Conservation (phyloP, 1,140 invertebrate genomes). For the Bombus breviceps region DNA sequence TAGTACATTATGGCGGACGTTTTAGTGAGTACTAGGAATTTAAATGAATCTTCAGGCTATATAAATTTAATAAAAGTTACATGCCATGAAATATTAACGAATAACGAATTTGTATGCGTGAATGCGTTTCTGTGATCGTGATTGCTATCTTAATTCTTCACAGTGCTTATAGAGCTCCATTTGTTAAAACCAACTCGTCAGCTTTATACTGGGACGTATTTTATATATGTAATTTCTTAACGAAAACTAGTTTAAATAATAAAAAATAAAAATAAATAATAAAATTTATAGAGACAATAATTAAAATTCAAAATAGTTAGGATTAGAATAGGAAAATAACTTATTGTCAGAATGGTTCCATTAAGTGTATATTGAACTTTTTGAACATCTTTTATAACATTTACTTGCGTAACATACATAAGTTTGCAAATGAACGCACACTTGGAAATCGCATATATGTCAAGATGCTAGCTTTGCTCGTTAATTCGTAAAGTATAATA, state of each 20-base stretch:
- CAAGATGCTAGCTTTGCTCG: not conserved
- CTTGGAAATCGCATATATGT: not conserved
- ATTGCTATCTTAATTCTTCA: constrained; percentile 29
- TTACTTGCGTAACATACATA: constrained; percentile 37
- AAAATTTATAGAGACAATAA: not conserved
- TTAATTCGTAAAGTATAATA: not conserved
- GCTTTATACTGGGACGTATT: not conserved
- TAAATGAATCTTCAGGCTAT: constrained; percentile 22
- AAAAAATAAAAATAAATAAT: not conserved
- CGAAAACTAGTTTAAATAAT: not conserved
- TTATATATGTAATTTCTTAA: not conserved
- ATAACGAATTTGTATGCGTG: constrained; percentile 37
- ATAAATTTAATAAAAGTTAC: not conserved
- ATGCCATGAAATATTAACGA: constrained; percentile 28
- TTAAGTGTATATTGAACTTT: constrained; percentile 46
- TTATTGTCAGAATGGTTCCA: not conserved
- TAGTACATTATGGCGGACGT: not conserved
- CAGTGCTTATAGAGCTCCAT: not conserved
- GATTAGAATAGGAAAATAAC: not conserved
- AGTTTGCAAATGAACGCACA: constrained; percentile 26
- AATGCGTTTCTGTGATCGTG: not conserved
- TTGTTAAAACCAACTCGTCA: not conserved
- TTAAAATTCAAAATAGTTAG: not conserved
- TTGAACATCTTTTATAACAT: constrained; percentile 44
- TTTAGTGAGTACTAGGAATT: constrained; percentile 10